Base-by-base conservation (phyloP, 2,888 invertebrate species). In the Pandemis heparana region DNA sequence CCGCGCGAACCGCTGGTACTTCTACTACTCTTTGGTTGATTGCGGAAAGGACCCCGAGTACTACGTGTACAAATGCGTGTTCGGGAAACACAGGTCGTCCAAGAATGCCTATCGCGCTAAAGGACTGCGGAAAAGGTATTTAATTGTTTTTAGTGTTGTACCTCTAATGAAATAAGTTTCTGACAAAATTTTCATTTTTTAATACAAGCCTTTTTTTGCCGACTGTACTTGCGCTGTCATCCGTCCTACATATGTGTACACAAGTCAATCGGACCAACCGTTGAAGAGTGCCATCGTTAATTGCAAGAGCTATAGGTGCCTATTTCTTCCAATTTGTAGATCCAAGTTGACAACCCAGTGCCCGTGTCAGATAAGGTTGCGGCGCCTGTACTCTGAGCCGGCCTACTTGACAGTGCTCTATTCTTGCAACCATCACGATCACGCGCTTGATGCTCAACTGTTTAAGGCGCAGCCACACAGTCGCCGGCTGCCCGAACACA, bases 361-460 rank as follows among this genome's bases (percentile, higher is more conserved):
- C 43, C 73, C 73, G 14, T 74, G 73, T 48, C 73, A 69, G 14
- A 74, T 74, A 41, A 69, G 73, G 0, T 60, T 74, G 32, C 46
- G 73, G 16, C 63, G 73, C 0, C 3, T 64, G n/a, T 64, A 74
- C 0, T 23, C 64, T 5, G 64, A 69, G 7, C 68, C 73, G 59
- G 14, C 32, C 8, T 74, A 64, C 60, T 64, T 74, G 41, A 74
- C 73, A 7, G 73, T 69, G 8, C 12, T 74, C 16, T 74, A 74
- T 43, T 74, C 73, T 5, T 74, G 73, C 69, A 74, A 74, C 38
- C 73, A 74, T 18, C 73, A 74, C 64, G 73, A 74, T 43, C 73
- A 74, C 69, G 41, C 48, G 16, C 16, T 74, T n/a, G 51, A 69
- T 32, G 48, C 38, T 6, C 14, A 59, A 7, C 59, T 39, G 51